Conservation (phyloP, 2,113 vertebrate genomes). For the Cnemophilus loriae region DNA sequence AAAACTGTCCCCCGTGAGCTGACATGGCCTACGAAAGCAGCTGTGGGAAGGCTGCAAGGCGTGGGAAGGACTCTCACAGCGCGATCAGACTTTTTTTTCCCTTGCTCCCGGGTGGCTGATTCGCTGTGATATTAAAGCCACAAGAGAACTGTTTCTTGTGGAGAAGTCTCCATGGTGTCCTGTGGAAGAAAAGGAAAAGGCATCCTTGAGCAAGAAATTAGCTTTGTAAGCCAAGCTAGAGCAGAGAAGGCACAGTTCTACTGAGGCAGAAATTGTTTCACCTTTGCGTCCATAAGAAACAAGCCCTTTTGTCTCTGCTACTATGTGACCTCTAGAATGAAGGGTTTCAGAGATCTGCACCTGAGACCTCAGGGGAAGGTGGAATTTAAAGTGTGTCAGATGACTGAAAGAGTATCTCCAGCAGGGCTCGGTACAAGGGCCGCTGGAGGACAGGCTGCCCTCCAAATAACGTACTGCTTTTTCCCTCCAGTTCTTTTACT, state of each 20-base stretch:
- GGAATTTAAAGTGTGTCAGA: not conserved
- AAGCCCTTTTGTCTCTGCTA: not conserved
- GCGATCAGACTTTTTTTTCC: no score
- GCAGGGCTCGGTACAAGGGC: not conserved
- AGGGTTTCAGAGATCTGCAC: not conserved
- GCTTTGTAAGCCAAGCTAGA: not conserved
- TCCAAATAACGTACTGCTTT: rapidly evolving
- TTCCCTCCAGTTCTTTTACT: not conserved
- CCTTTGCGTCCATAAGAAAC: not conserved
- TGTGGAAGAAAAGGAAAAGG: not conserved
- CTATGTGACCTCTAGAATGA: not conserved
- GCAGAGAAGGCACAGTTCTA: not conserved
- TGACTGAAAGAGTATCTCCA: not conserved
- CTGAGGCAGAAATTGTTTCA: not conserved
- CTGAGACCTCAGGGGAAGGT: not conserved
- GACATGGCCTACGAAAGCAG: no score
- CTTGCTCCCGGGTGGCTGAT: no score
- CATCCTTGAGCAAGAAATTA: not conserved
- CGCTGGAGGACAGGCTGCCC: not conserved
- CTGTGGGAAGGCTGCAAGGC: no score
- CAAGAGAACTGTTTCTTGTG: no score
- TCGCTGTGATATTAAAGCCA: no score
- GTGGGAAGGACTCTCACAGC: no score
- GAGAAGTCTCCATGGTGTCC: no score
- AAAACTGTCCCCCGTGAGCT: no score